Conservation (phyloP, 1,140 invertebrate species). For the Dendrolimus punctatus region DNA sequence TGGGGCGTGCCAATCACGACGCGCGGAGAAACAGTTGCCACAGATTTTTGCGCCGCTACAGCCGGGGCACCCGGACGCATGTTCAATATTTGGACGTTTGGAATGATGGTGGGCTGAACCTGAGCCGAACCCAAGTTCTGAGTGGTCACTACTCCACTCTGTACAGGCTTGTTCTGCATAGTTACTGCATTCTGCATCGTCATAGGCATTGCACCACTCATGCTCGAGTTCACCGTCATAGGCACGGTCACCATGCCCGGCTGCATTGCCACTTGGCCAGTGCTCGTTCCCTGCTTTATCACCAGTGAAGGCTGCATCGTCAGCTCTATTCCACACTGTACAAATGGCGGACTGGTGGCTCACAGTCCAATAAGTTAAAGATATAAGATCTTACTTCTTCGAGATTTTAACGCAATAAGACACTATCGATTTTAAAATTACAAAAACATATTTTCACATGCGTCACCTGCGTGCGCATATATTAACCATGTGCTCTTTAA, state of each 20-base stretch:
- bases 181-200: constrained; percentile 36
- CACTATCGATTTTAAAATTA: no score
- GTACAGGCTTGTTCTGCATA: constrained; percentile 68
- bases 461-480: no score
- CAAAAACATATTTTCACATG: no score
- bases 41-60: constrained; percentile 81
- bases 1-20: constrained; percentile 86
- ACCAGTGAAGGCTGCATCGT: constrained; percentile 77
- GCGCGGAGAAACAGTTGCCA: constrained; percentile 79
- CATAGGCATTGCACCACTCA: constrained; percentile 59
- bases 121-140: constrained; percentile 72
- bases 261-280: constrained; percentile 72
- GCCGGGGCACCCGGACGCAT: constrained; percentile 80
- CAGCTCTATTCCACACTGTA: no score
- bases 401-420: no score
- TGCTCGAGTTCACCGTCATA: constrained; percentile 76
- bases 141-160: constrained; percentile 71
- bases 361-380: no score
- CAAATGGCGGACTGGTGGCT: no score
- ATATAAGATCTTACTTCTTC: no score
- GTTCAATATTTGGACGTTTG: constrained; percentile 90
- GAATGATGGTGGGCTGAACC: constrained; percentile 74
- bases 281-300: constrained; percentile 76
- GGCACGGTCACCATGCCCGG: constrained; percentile 79
- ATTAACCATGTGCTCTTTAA: no score